A percentile compares a stretch with the other conserved stretches of the same genome.
These are phyloP conservation scores for Drosophila aff. DNA, from an alignment of 1,140 invertebrate genomes.

Conservation along the genomic window DNA sequence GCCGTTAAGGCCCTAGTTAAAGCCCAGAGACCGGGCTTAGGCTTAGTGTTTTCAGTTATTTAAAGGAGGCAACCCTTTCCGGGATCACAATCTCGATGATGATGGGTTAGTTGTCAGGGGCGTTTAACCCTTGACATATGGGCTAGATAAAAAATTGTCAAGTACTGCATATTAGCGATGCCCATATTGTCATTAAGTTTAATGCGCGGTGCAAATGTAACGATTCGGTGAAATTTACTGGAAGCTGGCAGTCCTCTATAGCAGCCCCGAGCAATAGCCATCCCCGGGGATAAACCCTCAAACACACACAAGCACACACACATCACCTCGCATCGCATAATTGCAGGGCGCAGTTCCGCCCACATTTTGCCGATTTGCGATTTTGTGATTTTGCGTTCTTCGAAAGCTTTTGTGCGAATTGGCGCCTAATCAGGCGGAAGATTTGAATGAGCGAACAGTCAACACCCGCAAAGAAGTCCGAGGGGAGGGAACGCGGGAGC, in stretches of 20 bases:
- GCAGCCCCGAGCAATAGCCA: constrained; percentile 36
- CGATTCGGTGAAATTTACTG: constrained; percentile 82
- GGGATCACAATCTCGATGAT: not conserved
- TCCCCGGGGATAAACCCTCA: constrained; percentile 26
- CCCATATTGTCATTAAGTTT: constrained; percentile 73
- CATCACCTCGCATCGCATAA: constrained; percentile 53
- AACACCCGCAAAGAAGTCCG: constrained; percentile 51
- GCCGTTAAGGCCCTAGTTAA: constrained; percentile 54
- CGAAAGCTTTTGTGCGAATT: constrained; percentile 72
- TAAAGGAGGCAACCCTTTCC: constrained; percentile 48
- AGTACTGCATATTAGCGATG: constrained; percentile 37
- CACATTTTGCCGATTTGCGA: constrained; percentile 45
- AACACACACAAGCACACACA: constrained; percentile 24
- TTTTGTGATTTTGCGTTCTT: constrained; percentile 16
- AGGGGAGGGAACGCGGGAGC: not conserved
- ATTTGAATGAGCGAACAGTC: constrained; percentile 78
- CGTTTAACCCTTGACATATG: constrained; percentile 69
- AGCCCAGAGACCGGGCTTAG: constrained; percentile 24
- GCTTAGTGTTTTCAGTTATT: constrained; percentile 30
- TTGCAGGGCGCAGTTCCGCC: constrained; percentile 69
- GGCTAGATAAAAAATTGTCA: constrained; percentile 19
- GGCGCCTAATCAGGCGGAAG: constrained; percentile 84
- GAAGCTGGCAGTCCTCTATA: constrained; percentile 44
- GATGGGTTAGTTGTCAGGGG: constrained; percentile 45
- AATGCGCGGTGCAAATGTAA: constrained; percentile 77